phyloP scores from a whole-genome alignment of 2,797 vertebrate genomes.

The Pseudochromis fuscus region DNA sequence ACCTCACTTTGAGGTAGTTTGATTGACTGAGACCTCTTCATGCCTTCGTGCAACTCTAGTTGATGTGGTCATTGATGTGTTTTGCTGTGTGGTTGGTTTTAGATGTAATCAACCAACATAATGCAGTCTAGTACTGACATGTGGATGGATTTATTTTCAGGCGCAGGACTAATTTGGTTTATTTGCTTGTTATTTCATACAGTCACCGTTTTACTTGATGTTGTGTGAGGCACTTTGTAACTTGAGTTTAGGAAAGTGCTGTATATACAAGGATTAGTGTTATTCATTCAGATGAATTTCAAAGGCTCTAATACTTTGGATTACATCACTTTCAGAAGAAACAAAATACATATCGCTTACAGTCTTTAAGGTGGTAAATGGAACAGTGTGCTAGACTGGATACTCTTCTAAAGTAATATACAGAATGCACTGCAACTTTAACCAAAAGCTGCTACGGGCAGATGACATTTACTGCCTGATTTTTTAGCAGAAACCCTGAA shows the following conservation, averaged over 20 bases:
- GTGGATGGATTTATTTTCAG: background rate
- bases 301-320: background rate
- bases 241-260: no score
- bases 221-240: no score
- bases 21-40: no score
- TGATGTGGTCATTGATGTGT: background rate
- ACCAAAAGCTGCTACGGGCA: background rate
- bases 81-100: background rate
- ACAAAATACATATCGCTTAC: background rate
- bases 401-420: background rate
- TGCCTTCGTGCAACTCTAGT: no score
- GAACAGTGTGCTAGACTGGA: no score
- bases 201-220: no score
- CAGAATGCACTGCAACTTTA: background rate
- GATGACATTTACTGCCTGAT: background rate
- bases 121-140: background rate
- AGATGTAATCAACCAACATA: background rate
- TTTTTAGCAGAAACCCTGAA: no score
- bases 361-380: background rate
- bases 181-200: no score
- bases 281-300: slow-evolving; percentile 2
- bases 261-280: no score
- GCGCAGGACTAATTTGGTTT: no score
- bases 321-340: background rate
- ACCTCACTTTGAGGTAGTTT: no score